A percentile compares a stretch with the other conserved stretches of the same genome.
Conservation (phyloP, 2,113 vertebrate species). For the Abramis brama region DNA sequence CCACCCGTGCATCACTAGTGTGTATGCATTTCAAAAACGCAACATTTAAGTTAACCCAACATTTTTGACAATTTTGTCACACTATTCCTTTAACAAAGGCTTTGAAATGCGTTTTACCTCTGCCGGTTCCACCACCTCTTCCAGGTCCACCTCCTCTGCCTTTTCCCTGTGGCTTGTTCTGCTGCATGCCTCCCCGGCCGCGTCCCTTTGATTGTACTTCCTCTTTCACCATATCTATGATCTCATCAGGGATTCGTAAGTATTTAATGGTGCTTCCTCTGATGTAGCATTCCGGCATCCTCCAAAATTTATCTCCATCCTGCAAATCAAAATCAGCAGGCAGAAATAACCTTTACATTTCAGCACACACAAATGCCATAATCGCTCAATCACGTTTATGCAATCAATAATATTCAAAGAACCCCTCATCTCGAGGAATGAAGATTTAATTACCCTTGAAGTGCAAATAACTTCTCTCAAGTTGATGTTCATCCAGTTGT, state of each 20-base stretch:
- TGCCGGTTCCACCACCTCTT: conserved; percentile 70
- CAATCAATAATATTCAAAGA: background rate
- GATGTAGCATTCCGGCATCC: conserved; percentile 98
- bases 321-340: conserved; percentile 55
- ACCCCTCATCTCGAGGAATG: background rate
- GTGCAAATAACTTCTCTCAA: conserved; percentile 97
- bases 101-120: conserved; percentile 9
- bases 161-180: conserved; percentile 95
- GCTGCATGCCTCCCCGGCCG: conserved; percentile 89
- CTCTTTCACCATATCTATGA: conserved; percentile 99
- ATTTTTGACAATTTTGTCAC: too few species aligned
- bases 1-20: too few species aligned
- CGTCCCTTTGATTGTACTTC: conserved; percentile 94
- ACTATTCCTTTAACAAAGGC: background rate
- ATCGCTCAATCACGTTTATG: background rate
- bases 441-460: conserved; percentile 80
- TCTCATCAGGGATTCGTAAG: conserved; percentile 93
- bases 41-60: too few species aligned
- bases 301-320: conserved; percentile 99
- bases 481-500: conserved; percentile 99
- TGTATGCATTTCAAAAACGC: too few species aligned
- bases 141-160: conserved; percentile 85
- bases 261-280: conserved; percentile 98
- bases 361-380: background rate
- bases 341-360: background rate